phyloP scores from a whole-genome alignment of 92 coral and sea anemone species.

The Pocillopora grandis region DNA sequence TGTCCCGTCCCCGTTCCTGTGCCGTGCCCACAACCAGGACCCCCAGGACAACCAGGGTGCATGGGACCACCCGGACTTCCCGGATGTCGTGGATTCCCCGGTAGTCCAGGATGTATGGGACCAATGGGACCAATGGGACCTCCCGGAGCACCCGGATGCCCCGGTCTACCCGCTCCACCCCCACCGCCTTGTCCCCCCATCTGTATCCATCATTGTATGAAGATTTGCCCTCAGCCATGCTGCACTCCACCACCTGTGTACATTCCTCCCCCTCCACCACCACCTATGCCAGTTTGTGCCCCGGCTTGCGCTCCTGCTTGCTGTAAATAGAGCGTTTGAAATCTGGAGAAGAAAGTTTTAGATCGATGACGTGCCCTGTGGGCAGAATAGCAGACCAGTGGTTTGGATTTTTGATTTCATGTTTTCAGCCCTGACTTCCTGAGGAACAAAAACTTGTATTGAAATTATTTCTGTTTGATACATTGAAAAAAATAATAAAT shows the following conservation, averaged over 20 bases:
- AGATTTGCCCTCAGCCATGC: conserved; percentile 89
- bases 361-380: neutral
- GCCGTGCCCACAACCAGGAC: conserved; percentile 81
- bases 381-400: neutral
- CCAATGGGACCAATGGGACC: conserved; percentile 92
- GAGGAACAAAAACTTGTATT: neutral
- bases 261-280: conserved; percentile 74
- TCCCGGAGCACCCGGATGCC: conserved; percentile 88
- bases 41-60: conserved; percentile 95
- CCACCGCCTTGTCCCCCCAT: conserved; percentile 94
- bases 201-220: conserved; percentile 96
- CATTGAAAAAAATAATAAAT: neutral
- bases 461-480: neutral
- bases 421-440: neutral
- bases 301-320: conserved; percentile 57
- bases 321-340: neutral
- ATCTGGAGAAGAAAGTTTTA: neutral
- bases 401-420: neutral
- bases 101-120: conserved; percentile 80
- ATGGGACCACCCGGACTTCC: conserved; percentile 92
- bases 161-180: conserved; percentile 94
- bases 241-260: conserved; percentile 70
- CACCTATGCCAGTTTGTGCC: conserved; percentile 72
- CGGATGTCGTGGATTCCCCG: conserved; percentile 75
- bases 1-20: conserved; percentile 61